phyloP scores from a whole-genome alignment of 2,888 invertebrate genomes.

The Petrolisthes cinctipes region DNA sequence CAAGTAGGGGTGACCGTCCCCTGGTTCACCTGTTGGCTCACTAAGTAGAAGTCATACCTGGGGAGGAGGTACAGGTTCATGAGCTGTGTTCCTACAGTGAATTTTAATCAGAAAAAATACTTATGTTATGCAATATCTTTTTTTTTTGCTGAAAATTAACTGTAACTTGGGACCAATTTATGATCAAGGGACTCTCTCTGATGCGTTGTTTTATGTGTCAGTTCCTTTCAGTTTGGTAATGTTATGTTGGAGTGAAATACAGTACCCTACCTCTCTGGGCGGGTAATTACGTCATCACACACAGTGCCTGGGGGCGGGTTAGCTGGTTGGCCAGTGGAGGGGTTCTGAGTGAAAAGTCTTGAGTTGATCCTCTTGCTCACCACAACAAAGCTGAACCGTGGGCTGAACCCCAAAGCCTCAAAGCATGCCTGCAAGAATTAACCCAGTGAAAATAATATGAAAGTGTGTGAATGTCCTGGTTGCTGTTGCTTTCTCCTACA shows the following conservation, averaged over 20 bases:
- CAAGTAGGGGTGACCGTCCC: constrained; percentile 93
- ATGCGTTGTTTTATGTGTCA: not conserved
- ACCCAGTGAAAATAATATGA: too few species aligned
- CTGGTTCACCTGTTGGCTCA: constrained; percentile 87
- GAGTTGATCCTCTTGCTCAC: constrained; percentile 90
- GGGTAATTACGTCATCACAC: constrained; percentile 86
- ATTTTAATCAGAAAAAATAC: too few species aligned
- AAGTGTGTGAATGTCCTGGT: too few species aligned
- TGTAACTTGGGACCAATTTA: too few species aligned
- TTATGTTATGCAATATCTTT: too few species aligned
- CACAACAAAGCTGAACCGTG: constrained; percentile 82
- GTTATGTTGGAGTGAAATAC: not conserved
- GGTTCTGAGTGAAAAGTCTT: constrained; percentile 66
- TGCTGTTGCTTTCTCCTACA: too few species aligned
- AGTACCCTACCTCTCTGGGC: constrained; percentile 74
- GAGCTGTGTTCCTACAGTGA: too few species aligned
- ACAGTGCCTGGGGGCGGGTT: constrained; percentile 87
- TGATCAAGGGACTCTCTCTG: not conserved
- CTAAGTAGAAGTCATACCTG: constrained; percentile 90
- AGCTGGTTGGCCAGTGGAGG: constrained; percentile 64
- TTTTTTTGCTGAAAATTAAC: too few species aligned
- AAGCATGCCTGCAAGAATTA: constrained; percentile 27
- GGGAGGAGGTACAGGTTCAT: constrained; percentile 59
- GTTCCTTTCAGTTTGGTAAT: not conserved
- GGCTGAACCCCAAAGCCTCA: constrained; percentile 72